A percentile compares a stretch with the other conserved stretches of the same genome.
Evolutionary conservation across 2,888 invertebrate species (phyloP).

Genomic region (Elysia crispata): DNA sequence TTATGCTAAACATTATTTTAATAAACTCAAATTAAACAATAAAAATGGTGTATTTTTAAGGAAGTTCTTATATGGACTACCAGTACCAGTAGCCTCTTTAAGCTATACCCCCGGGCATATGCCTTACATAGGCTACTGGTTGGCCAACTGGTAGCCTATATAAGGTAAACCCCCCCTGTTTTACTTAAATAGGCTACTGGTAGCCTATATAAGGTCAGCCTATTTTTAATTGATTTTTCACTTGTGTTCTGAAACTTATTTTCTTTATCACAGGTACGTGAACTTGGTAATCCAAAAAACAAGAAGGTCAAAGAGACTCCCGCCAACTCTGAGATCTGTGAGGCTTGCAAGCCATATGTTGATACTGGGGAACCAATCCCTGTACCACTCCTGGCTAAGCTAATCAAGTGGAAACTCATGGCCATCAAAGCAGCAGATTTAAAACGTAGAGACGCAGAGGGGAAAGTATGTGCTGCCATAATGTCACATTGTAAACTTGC

Average conservation of each 20-base stretch:
- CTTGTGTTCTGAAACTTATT: background rate
- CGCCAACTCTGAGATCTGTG: constrained; percentile 74
- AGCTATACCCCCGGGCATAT: too few species aligned
- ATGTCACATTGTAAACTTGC: background rate
- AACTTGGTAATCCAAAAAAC: constrained; percentile 75
- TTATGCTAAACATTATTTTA: too few species aligned
- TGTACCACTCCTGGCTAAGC: constrained; percentile 72
- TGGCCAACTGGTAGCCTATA: too few species aligned
- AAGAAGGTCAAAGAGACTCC: constrained; percentile 71
- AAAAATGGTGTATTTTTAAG: too few species aligned
- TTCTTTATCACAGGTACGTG: constrained; percentile 64
- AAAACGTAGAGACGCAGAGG: constrained; percentile 69
- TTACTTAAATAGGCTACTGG: too few species aligned
- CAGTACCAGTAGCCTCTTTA: too few species aligned
- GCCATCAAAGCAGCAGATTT: constrained; percentile 72
- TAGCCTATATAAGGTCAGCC: too few species aligned
- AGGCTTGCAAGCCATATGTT: constrained; percentile 72
- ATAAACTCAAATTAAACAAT: too few species aligned
- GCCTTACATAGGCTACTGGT: too few species aligned
- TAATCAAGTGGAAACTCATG: constrained; percentile 75
- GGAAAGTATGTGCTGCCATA: constrained; percentile 63
- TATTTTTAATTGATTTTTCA: too few species aligned
- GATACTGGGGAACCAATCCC: constrained; percentile 75
- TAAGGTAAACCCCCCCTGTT: too few species aligned
- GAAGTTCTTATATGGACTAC: too few species aligned